Base-by-base conservation (phyloP, 2,888 invertebrate species). In the Sphinx pinastri region DNA sequence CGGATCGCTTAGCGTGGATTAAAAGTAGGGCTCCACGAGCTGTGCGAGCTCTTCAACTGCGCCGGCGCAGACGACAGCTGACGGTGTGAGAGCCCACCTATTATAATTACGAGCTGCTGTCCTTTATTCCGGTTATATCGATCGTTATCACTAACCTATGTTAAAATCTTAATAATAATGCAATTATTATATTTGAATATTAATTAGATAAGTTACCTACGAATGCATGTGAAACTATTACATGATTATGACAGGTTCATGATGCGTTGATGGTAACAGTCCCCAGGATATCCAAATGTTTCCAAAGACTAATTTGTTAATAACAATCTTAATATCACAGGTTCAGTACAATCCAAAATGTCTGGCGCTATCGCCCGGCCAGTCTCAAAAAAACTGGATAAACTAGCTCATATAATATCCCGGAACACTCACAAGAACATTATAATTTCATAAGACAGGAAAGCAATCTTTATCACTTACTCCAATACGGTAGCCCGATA, bases 1-100 rank as follows among this genome's bases (percentile, higher is more conserved):
- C 13, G 59, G 52, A 67, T 67, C 52, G 78, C 83, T 87, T 83
- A 88, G 79, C 82, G 77, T 81, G 90, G 91, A 92, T 93, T 91
- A 92, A 82, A 83, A 84, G 82, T 85, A 82, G 91, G 90, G 88
- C 45, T 82, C 84, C 79, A 79, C 74, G 75, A 76, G 79, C 75
- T 77, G 79, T 79, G 77, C 81, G 76, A 75, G 75, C 87, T 81
- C 87, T 86, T 81, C 82, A 86, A 83, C 83, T 85, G 88, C 90
- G 87, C 88, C 74, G 79, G 86, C 88, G 88, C 89, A 85, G 80
- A 63, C 89, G 91, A 86, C 92, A 92, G 92, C 92, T 92, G 92
- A 90, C 88, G 84, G 75, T 72, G 73, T 76, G 75, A 67, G 70
- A 67, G 58, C 70, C 38, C 16, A 60, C 59, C 76, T 79, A 78